Conservation (phyloP, 2,797 vertebrate species). For the Gastrophryne carolinensis region DNA sequence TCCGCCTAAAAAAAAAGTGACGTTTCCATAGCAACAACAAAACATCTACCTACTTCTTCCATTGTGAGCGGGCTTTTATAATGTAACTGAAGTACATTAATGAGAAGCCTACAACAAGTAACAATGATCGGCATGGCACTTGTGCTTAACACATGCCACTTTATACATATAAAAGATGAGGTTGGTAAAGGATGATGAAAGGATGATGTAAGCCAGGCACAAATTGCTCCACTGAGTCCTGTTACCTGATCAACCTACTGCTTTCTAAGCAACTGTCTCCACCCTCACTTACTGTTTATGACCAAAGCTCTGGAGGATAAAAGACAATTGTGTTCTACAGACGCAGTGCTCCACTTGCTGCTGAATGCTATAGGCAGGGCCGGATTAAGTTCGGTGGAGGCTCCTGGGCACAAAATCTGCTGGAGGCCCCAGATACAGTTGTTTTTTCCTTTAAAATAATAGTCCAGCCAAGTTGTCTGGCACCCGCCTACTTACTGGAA, state of each 20-base stretch:
- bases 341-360: neutral
- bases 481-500: too few relatives aligned
- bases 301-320: constrained; percentile 13
- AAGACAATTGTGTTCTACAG: neutral
- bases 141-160: neutral
- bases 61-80: neutral
- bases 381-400: too few relatives aligned
- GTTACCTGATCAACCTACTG: constrained; percentile 43
- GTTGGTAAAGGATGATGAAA: constrained; percentile 44
- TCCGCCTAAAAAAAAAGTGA: neutral
- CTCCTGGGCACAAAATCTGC: too few relatives aligned
- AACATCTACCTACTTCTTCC: neutral
- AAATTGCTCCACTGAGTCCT: constrained; percentile 39
- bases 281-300: constrained; percentile 30
- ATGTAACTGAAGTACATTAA: neutral
- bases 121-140: neutral
- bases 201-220: constrained; percentile 40
- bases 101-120: neutral
- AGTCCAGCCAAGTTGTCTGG: too few relatives aligned
- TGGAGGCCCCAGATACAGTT: too few relatives aligned
- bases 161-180: constrained; percentile 25
- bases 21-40: constrained; percentile 12
- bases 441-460: too few relatives aligned
- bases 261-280: constrained; percentile 41
- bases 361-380: neutral